Conservation (phyloP, 2,113 vertebrate species). For the Lamprologus callipterus region DNA sequence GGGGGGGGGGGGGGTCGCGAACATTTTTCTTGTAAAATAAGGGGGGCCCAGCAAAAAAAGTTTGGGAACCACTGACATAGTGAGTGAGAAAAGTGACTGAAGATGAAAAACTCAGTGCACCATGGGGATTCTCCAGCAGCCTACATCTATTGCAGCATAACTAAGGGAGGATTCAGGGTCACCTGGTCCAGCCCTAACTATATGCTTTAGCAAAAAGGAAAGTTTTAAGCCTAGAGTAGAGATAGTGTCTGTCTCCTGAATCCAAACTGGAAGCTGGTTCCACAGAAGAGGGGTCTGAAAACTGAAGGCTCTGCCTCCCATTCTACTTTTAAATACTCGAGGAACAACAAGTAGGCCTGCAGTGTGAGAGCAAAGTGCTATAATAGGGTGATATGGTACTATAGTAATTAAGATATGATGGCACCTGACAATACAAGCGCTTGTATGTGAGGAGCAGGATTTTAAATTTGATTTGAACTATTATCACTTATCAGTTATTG, state of each 20-base stretch:
- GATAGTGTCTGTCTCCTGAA: neutral
- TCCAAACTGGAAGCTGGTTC: neutral
- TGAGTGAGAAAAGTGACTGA: neutral
- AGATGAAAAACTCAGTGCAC: accelerated
- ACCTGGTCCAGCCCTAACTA: accelerated
- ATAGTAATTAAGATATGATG: neutral
- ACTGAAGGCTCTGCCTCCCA: neutral
- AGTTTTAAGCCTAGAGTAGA: neutral
- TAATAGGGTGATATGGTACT: neutral
- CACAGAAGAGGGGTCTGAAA: neutral
- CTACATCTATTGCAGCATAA: neutral
- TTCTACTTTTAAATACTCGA: neutral
- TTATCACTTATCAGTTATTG: neutral
- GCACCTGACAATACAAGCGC: accelerated
- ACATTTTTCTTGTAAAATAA: no score
- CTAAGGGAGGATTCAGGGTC: neutral
- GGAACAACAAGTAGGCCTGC: accelerated
- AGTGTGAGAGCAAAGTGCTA: accelerated
- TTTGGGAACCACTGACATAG: no score
- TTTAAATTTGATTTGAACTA: neutral
- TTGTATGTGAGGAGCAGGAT: neutral
- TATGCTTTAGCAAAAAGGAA: neutral
- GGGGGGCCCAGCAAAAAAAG: no score
- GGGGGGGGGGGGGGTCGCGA: no score
- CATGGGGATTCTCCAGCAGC: accelerated